These are phyloP conservation scores for Heliconius hewitsoni DNA, from an alignment of 1,140 invertebrate species.

Conservation along the genomic window DNA sequence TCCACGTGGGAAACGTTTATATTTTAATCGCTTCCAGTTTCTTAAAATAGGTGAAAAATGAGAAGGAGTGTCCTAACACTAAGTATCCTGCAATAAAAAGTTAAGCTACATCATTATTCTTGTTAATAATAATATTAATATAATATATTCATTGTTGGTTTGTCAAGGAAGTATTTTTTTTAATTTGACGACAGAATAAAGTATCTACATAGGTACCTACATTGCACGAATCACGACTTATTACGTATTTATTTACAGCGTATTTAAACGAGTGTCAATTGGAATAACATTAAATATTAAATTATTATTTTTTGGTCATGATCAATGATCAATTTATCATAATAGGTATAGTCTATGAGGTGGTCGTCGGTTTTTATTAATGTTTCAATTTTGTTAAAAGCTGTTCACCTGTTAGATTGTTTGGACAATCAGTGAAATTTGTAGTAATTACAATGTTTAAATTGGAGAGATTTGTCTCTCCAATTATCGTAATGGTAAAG, in stretches of 20 bases:
- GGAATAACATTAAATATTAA: not conserved
- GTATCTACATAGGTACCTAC: not conserved
- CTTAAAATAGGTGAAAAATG: too few species aligned
- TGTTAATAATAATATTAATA: too few species aligned
- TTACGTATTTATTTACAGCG: slow-evolving; percentile 1
- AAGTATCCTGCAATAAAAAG: too few species aligned
- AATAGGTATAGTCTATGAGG: not conserved
- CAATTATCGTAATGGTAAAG: too few species aligned
- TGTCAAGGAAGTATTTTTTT: slow-evolving; percentile 23
- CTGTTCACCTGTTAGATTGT: too few species aligned
- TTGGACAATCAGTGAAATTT: too few species aligned
- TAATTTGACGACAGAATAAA: slow-evolving; percentile 25
- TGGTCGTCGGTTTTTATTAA: not conserved
- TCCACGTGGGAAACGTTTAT: too few species aligned
- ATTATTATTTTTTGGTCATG: slow-evolving; percentile 8
- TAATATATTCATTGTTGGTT: not conserved
- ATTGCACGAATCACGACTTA: slow-evolving; percentile 22
- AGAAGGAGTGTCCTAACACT: too few species aligned
- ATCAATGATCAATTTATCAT: not conserved
- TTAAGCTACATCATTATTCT: too few species aligned
- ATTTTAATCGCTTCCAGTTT: too few species aligned
- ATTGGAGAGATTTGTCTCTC: too few species aligned
- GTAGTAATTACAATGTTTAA: too few species aligned
- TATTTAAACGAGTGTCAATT: not conserved
- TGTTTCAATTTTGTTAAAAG: not conserved